Conservation (phyloP, 2,113 vertebrate species). For the Eptatretus burgeri region DNA sequence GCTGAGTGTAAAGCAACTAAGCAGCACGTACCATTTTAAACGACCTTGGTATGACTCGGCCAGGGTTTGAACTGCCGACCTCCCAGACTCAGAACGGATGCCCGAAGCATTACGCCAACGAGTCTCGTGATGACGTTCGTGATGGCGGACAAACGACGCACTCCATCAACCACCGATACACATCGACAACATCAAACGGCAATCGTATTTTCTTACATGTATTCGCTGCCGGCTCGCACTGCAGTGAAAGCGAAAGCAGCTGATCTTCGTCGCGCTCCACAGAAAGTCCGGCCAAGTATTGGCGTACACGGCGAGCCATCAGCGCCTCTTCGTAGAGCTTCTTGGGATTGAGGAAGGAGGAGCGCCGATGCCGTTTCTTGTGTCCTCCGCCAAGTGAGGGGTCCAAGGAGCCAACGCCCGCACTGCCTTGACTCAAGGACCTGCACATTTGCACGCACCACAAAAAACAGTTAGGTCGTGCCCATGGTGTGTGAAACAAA, state of each 20-base stretch:
- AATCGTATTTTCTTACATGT: slow-evolving; percentile 31
- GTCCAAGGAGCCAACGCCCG: slow-evolving; percentile 77
- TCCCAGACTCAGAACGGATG: no score
- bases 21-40: no score
- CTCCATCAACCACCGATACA: no score
- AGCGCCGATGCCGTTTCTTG: slow-evolving; percentile 62
- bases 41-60: no score
- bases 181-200: no score
- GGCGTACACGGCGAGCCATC: slow-evolving; percentile 83
- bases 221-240: slow-evolving; percentile 61
- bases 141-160: no score
- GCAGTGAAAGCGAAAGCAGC: slow-evolving; percentile 55
- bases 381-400: slow-evolving; percentile 45
- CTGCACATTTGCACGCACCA: slow-evolving; percentile 15
- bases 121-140: no score
- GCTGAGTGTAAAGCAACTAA: no score
- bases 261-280: slow-evolving; percentile 71
- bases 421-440: slow-evolving; percentile 86
- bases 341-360: slow-evolving; percentile 75
- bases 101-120: no score
- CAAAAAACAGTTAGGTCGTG: background rate
- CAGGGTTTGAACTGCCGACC: no score
- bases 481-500: no score
- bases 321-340: slow-evolving; percentile 88
- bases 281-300: slow-evolving; percentile 55